Evolutionary conservation across 2,888 invertebrate species (phyloP), one percentile per base, ranked within the genome.

Genomic region (Imbricaverruca yamaguchii): DNA sequence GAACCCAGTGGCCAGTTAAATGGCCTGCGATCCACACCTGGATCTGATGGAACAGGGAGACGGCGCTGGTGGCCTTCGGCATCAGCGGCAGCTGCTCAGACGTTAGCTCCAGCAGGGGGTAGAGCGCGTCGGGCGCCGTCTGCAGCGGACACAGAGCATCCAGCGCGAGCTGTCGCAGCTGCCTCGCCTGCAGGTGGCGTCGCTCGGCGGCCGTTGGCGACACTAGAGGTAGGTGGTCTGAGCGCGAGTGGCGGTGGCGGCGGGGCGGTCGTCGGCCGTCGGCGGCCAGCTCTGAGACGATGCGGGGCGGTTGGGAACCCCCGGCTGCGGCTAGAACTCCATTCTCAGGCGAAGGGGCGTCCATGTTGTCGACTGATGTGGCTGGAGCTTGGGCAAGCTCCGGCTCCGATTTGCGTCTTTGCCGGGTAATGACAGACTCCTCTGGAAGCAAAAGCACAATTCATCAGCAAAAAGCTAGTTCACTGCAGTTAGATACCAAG

Each of bases 91-190:
- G 55, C 9, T 65, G 9, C 63, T 59, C 65, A n/a, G 23, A 25
- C 57, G 9, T 61, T 12, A 65, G 56, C 10, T 59, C 56, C 56
- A 23, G 65, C 39, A 39, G 67, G 77, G 21, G 53, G 25, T 21
- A 78, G 55, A 13, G 55, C 77, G 25, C 39, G 12, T 69, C 39
- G 1, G 55, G 11, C 13, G 21, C 79, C 10, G 57, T 10, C 56
- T n/a, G 39, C 56, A 15, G 59, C 12, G 59, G 55, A n/a, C 25
- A 77, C 13, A 81, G n/a, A 12, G 39, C 10, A 9, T 57, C 83
- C 88, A 85, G 91, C 91, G 90, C 89, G 39, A 39, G 39, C 39
- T 90, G 91, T 86, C 90, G 90, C 83, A 88, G 89, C 61, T 39
- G 39, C 39, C 39, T 39, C 61, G 61, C 0, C 7, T 7, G 13